Base-by-base conservation (phyloP, 2,113 vertebrate genomes). In the Chauna torquata region DNA sequence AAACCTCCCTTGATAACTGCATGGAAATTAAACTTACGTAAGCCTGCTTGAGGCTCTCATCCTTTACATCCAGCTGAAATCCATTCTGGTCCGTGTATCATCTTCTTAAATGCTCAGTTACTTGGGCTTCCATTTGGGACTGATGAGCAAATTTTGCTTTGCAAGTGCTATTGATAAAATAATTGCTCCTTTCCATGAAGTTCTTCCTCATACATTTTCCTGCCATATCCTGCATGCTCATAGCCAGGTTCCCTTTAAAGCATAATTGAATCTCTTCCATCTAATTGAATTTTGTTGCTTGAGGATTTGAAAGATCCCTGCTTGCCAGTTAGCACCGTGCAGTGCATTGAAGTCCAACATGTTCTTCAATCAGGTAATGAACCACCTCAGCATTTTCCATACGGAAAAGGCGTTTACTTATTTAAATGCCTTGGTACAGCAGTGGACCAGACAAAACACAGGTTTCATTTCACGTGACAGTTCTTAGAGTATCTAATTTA, bases 151-250 rank as follows among this genome's bases (percentile, higher is more conserved):
- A 74, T 85, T 58, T 72, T 34, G 6, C 62, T 87, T 85, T 77
- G 13, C 38, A 12, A 65, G 65, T 54, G 40, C 50, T 78, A 22
- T 54, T 70, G 84, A 80, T 69, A 55, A 85, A 85, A 40, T 72
- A 87, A 89, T 94, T 85, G 49, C 42, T 84, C 18, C 50, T 91
- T 90, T n/a, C 83, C 70, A 27, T 79, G 9, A 77, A 72, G 80
- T 91, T 49, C 54, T 49, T 75, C 10, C 58, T 49, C 66, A 30
- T 32, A 40, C 7, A 11, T 72, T 91, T 76, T 45, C 77, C 70
- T 87, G 49, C 77, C 3, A 0, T 44, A 61, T 32, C 77, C 86
- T 72, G 44, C n/a, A 16, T 1, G 8, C 22, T 7, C 0, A 0
- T 27, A 50, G 57, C 36, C 81, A 57, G 36, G 32, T 71, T 92